Percentiles rank a stretch among this genome's conserved stretches.
phyloP scores from a whole-genome alignment of 2,888 invertebrate genomes.

The Morpho helenor region DNA sequence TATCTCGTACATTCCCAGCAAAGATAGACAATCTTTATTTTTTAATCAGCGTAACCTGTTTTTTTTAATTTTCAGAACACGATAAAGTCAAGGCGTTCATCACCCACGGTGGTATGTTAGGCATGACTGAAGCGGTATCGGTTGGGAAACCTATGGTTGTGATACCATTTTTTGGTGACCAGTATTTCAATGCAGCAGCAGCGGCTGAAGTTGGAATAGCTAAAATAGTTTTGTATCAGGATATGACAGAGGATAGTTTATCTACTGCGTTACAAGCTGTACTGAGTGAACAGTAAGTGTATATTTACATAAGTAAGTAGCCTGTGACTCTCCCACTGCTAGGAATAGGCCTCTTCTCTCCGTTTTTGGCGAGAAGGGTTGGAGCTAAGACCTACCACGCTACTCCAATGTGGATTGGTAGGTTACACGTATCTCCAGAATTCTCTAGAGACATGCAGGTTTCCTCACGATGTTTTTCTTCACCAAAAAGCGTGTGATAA shows the following conservation, averaged over 20 bases:
- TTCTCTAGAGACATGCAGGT: too few species aligned
- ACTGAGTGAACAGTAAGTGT: conserved; percentile 75
- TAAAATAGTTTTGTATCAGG: conserved; percentile 64
- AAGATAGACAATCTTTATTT: not conserved
- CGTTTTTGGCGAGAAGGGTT: too few species aligned
- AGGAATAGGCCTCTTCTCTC: too few species aligned
- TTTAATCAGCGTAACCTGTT: not conserved
- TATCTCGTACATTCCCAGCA: too few species aligned
- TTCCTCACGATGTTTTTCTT: too few species aligned
- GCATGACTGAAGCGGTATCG: conserved; percentile 80
- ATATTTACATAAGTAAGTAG: too few species aligned
- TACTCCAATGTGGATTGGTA: too few species aligned
- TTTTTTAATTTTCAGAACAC: conserved; percentile 63
- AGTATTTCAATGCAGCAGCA: conserved; percentile 76
- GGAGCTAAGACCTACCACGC: too few species aligned
- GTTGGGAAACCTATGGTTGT: conserved; percentile 81
- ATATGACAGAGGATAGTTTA: conserved; percentile 73
- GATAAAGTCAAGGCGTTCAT: conserved; percentile 80
- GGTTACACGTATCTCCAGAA: too few species aligned
- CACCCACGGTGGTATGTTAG: conserved; percentile 80
- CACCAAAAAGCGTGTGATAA: too few species aligned
- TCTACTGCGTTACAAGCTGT: conserved; percentile 68
- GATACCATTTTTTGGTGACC: conserved; percentile 82
- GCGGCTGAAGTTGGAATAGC: conserved; percentile 74
- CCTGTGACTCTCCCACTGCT: too few species aligned